Evolutionary conservation across 2,888 invertebrate species (phyloP), one percentile per base, ranked within the genome.

Genomic region (Sphaerophoria rueppellii): DNA sequence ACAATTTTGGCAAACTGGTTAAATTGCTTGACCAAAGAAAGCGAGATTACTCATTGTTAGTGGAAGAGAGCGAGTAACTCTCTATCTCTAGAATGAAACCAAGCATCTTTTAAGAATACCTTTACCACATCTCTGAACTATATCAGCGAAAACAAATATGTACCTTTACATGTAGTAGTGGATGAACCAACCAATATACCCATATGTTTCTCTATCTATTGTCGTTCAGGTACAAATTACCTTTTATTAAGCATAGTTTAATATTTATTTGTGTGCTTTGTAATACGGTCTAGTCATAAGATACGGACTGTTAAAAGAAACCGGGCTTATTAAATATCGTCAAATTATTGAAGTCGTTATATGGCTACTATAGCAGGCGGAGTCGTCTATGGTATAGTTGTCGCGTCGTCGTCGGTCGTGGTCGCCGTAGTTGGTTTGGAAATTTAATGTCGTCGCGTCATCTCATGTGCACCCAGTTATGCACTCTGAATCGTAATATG

Each of bases 251-350:
- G 50, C 24, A 14, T 35, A 24, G 24, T 24, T 24, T 24, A 24
- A 24, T 24, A 24, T 24, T 24, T 24, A n/a, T 24, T 24, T 24
- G 24, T 24, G 50, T 34, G 57, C 6, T 72, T 67, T 54, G 69
- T 61, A 74, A 74, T 61, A 67, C 69, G 61, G 85, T 58, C 81
- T 72, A n/a, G 81, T 69, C 63, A 61, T 73, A 81, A 12, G 24
- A 24, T 24, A 24, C 43, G 43, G 72, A 73, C 72, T 60, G 70
- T 54, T 54, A 14, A 60, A 67, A 65, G 48, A 40, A 72, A 61
- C 40, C 61, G 50, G 73, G 54, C 77, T 61, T 37, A 52, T 52
- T 67, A 76, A 58, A 35, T 72, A 43, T 54, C 58, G 54, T 67
- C 34, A 37, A 57, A 55, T 46, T 48, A 24, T 48, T 67, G 50